A percentile compares a stretch with the other conserved stretches of the same genome.
Conservation (phyloP, 92 coral and sea anemone genomes). For the Plumapathes pennacea region DNA sequence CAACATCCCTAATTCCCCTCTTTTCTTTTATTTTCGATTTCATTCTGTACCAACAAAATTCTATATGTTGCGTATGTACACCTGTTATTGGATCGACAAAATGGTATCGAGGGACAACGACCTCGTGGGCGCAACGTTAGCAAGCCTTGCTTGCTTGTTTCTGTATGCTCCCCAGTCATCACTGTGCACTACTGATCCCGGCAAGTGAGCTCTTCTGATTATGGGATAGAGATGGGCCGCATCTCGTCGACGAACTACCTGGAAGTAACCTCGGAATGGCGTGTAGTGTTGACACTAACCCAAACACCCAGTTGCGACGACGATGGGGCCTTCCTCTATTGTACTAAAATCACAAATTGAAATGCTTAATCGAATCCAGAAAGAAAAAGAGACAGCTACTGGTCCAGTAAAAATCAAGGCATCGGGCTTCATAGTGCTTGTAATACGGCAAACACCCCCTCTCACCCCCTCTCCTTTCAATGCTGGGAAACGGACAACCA, state of each 20-base stretch:
- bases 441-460: too few relatives aligned
- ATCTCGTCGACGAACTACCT: neutral
- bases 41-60: neutral
- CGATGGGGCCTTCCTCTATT: neutral
- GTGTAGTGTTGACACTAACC: neutral
- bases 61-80: slow-evolving; percentile 1
- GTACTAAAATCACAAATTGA: neutral
- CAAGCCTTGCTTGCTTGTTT: neutral
- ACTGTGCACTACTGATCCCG: neutral
- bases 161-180: slow-evolving; percentile 3
- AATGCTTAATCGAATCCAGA: too few relatives aligned
- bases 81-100: neutral
- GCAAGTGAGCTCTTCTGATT: neutral
- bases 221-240: too few relatives aligned
- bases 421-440: too few relatives aligned
- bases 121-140: neutral
- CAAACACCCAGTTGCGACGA: neutral
- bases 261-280: neutral
- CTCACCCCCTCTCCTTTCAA: too few relatives aligned
- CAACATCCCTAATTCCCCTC: neutral
- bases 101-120: neutral
- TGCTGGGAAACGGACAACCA: too few relatives aligned
- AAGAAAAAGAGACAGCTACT: too few relatives aligned
- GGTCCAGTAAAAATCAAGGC: too few relatives aligned
- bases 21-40: neutral